These are phyloP conservation scores for Platorchestia sp. DNA, from an alignment of 1,140 invertebrate species.

Conservation along the genomic window DNA sequence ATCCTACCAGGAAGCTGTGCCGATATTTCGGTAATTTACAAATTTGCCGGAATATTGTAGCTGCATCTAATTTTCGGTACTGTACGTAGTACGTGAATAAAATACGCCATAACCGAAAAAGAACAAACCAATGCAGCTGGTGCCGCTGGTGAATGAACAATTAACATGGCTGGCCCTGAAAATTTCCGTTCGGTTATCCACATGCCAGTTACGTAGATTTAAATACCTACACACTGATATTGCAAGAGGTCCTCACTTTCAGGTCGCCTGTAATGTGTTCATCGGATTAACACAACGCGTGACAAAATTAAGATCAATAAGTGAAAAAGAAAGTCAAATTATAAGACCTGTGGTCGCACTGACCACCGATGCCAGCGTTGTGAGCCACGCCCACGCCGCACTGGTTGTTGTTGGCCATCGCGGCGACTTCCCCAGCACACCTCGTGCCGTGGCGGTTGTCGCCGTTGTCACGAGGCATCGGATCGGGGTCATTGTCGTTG, in stretches of 20 bases:
- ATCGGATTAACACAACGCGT: background rate
- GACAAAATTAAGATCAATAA: background rate
- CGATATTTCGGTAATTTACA: too few species aligned
- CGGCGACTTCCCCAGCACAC: constrained; percentile 94
- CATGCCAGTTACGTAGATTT: background rate
- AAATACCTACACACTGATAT: background rate
- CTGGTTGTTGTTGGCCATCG: constrained; percentile 90
- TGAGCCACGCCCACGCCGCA: constrained; percentile 93
- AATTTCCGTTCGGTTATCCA: too few species aligned
- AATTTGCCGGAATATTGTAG: too few species aligned
- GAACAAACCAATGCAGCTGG: too few species aligned
- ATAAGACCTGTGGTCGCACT: constrained; percentile 54
- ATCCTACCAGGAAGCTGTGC: too few species aligned
- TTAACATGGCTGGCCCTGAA: too few species aligned
- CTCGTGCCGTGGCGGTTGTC: constrained; percentile 94
- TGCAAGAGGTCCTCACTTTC: background rate
- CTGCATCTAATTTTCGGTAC: too few species aligned
- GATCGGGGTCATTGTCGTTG: constrained; percentile 96
- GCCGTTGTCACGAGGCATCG: constrained; percentile 94
- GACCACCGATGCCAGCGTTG: constrained; percentile 57
- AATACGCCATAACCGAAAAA: too few species aligned
- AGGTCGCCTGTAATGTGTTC: background rate
- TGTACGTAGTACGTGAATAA: too few species aligned
- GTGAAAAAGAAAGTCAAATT: background rate
- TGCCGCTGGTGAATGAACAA: too few species aligned